phyloP scores from a whole-genome alignment of 2,113 vertebrate genomes.

The Leptocoma aspasia region DNA sequence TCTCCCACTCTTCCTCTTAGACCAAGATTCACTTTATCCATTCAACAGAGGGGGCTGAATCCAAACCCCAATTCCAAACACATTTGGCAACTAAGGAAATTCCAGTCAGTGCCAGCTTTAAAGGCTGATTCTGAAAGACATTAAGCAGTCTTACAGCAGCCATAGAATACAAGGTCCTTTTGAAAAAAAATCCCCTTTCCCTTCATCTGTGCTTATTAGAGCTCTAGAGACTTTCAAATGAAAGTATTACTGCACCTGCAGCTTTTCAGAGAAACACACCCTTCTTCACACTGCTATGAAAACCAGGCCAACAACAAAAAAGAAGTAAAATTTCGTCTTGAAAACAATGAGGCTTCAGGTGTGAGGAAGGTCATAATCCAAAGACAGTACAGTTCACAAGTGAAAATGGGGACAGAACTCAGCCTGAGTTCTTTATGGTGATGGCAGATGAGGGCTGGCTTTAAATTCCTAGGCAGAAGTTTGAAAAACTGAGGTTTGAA shows the following conservation, averaged over 20 bases:
- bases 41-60: background rate
- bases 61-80: background rate
- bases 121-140: slow-evolving; percentile 15
- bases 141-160: slow-evolving; percentile 12
- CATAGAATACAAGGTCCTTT: background rate
- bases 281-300: slow-evolving; percentile 38
- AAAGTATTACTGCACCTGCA: slow-evolving; percentile 28
- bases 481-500: background rate
- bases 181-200: background rate
- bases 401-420: slow-evolving; percentile 54
- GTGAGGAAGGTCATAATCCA: slow-evolving; percentile 47
- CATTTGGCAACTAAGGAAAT: background rate
- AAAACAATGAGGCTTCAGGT: slow-evolving; percentile 51
- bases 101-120: background rate
- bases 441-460: background rate
- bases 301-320: slow-evolving; percentile 49
- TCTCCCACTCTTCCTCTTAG: background rate
- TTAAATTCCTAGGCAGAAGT: slow-evolving; percentile 29
- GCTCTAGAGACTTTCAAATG: slow-evolving; percentile 9
- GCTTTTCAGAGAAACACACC: slow-evolving; percentile 34
- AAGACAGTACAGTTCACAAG: slow-evolving; percentile 29
- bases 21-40: background rate
- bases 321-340: slow-evolving; percentile 19
- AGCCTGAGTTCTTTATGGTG: slow-evolving; percentile 41
- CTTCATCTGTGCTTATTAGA: slow-evolving; percentile 40